phyloP scores from a whole-genome alignment of 2,797 vertebrate species.

The Anolis apletophallus region DNA sequence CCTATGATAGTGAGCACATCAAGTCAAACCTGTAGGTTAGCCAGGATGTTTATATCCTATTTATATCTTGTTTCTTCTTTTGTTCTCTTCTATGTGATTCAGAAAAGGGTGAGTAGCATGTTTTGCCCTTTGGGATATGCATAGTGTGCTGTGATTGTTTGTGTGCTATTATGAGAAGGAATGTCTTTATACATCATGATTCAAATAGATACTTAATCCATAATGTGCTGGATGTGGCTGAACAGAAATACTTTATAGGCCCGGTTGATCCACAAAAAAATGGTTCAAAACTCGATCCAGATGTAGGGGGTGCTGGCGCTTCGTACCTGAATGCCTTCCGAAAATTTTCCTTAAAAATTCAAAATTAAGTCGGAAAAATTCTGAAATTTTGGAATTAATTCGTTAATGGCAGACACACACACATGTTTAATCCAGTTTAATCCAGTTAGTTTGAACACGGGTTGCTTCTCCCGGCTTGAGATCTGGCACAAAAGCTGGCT shows the following conservation, averaged over 20 bases:
- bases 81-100: conserved; percentile 30
- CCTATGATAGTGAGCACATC: neutral
- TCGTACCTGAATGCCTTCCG: too few species aligned
- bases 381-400: too few species aligned
- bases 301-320: too few species aligned
- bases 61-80: conserved; percentile 57
- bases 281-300: too few species aligned
- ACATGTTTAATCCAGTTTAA: too few species aligned
- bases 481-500: too few species aligned
- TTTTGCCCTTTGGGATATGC: neutral
- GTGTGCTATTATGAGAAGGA: neutral
- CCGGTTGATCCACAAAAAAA: too few species aligned
- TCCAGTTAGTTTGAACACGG: too few species aligned
- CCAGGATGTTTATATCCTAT: accelerated
- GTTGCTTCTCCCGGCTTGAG: too few species aligned
- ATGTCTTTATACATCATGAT: neutral
- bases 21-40: neutral
- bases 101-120: conserved; percentile 73
- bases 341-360: too few species aligned
- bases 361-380: too few species aligned
- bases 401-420: too few species aligned
- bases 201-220: neutral
- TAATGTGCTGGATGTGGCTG: neutral
- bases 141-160: conserved; percentile 6
- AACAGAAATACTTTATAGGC: neutral